Conservation (phyloP, 2,888 invertebrate species). For the Amaurobius ferox region DNA sequence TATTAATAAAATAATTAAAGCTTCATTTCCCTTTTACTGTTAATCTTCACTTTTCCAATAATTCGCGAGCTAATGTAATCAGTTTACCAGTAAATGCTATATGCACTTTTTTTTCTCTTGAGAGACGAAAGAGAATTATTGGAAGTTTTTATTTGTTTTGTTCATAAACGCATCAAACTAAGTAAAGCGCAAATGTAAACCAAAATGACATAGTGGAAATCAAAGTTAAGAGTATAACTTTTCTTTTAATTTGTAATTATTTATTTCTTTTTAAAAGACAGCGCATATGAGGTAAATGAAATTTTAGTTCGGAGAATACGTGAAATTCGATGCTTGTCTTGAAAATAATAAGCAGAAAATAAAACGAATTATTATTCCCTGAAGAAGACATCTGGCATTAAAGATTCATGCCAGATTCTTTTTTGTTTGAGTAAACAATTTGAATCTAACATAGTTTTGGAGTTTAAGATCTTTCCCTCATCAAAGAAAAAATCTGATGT, state of each 20-base stretch:
- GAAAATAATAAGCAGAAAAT: too few relatives aligned
- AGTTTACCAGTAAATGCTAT: not conserved
- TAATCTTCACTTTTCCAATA: slow-evolving; percentile 19
- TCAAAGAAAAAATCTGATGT: too few relatives aligned
- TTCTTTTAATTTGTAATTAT: not conserved
- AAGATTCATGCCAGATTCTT: too few relatives aligned
- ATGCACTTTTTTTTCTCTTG: not conserved
- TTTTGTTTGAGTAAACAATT: too few relatives aligned
- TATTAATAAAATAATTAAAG: slow-evolving; percentile 60
- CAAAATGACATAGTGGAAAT: not conserved
- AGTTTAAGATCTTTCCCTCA: too few relatives aligned
- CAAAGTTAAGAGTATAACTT: not conserved
- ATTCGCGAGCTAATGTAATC: slow-evolving; percentile 2
- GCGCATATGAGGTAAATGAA: too few relatives aligned
- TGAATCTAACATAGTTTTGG: too few relatives aligned
- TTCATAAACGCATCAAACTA: not conserved
- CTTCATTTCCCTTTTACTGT: slow-evolving; percentile 22
- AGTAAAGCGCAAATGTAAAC: not conserved
- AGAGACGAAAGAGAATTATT: not conserved
- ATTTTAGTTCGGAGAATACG: too few relatives aligned
- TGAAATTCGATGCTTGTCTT: too few relatives aligned
- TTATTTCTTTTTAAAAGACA: not conserved
- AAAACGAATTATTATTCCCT: too few relatives aligned
- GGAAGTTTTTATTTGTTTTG: not conserved
- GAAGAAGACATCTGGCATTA: too few relatives aligned